Evolutionary conservation across 2,113 vertebrate genomes (phyloP).

Genomic region (Fregata magnificens): DNA sequence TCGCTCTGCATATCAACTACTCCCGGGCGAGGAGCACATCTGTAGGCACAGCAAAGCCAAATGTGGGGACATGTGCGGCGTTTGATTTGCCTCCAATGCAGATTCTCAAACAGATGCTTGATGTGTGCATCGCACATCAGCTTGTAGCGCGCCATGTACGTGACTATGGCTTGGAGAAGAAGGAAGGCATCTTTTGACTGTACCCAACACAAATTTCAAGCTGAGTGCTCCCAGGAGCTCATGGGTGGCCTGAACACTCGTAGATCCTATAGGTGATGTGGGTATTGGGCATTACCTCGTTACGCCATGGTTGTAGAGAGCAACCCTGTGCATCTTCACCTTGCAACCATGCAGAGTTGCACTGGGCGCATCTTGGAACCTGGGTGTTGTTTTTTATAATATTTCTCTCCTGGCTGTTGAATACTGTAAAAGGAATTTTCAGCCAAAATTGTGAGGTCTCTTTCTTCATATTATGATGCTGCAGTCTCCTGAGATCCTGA

Average conservation of each 20-base stretch:
- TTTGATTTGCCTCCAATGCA: not conserved
- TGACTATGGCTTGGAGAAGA: not conserved
- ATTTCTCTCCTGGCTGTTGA: not conserved
- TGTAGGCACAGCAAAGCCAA: not conserved
- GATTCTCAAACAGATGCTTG: not conserved
- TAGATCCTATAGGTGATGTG: too few relatives aligned
- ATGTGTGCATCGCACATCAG: not conserved
- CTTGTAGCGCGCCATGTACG: accelerated
- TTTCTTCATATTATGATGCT: not conserved
- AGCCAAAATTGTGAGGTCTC: not conserved
- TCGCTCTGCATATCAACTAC: not conserved
- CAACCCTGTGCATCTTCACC: not conserved
- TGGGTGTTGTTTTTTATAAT: not conserved
- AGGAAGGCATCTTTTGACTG: not conserved
- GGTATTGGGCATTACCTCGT: not conserved
- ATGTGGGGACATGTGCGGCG: accelerated
- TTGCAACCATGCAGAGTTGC: not conserved
- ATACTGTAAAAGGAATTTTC: not conserved
- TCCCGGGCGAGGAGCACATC: not conserved
- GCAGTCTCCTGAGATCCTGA: not conserved
- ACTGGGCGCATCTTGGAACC: not conserved
- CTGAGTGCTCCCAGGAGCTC: not conserved
- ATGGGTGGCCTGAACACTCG: not conserved
- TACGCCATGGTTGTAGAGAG: not conserved
- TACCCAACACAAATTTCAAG: not conserved